Conservation (phyloP, 2,113 vertebrate genomes). For the Bolborhynchus lineola region DNA sequence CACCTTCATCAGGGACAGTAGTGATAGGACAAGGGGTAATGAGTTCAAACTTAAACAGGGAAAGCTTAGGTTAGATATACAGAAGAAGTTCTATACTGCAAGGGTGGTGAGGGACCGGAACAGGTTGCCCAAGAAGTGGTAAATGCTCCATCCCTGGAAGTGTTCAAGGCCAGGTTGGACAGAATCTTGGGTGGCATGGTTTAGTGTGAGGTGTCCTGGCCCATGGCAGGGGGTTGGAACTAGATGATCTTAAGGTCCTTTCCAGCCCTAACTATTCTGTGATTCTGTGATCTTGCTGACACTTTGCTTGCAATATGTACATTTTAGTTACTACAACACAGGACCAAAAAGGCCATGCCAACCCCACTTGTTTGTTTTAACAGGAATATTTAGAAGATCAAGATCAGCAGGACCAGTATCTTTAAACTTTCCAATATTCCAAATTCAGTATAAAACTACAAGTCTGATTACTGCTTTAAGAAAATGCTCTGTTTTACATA, state of each 20-base stretch:
- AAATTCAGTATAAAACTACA: not conserved
- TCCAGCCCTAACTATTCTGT: not conserved
- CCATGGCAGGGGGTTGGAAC: not conserved
- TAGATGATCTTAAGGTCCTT: not conserved
- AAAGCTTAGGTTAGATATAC: not conserved
- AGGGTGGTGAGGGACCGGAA: not conserved
- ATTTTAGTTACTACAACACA: not conserved
- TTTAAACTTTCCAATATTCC: not conserved
- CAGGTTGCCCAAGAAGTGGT: not conserved
- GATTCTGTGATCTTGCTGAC: not conserved
- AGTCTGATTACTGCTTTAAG: not conserved
- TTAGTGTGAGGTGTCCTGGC: not conserved
- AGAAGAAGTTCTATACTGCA: not conserved
- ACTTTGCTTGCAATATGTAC: not conserved
- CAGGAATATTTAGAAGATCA: not conserved
- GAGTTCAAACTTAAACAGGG: not conserved
- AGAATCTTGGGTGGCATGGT: not conserved
- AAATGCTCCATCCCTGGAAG: not conserved
- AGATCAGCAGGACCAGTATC: accelerated
- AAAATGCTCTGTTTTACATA: not conserved
- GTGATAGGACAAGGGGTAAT: not conserved
- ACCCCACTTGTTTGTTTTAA: not conserved
- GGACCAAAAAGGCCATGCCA: not conserved
- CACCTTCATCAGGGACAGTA: not conserved
- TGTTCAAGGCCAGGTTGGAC: not conserved